Evolutionary conservation across 2,888 invertebrate species (phyloP).

Genomic region (Lasioglossum zephyrum): DNA sequence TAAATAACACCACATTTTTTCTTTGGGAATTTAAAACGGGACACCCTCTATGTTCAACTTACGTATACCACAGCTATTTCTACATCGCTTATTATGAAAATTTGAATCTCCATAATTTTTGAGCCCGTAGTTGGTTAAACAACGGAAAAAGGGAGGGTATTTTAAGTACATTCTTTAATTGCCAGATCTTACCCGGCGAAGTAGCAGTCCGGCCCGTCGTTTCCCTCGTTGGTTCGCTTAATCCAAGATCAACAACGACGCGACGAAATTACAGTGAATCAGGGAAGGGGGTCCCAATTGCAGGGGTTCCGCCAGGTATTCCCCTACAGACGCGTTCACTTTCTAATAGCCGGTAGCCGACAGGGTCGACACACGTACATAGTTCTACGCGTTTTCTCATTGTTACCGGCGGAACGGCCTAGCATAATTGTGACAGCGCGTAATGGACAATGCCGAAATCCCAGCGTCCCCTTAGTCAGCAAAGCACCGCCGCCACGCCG

Average conservation of each 20-base stretch:
- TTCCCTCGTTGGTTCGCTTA: neutral
- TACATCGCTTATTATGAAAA: neutral
- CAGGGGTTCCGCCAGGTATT: constrained; percentile 6
- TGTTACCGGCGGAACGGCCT: constrained; percentile 43
- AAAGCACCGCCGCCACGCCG: neutral
- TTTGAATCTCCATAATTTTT: neutral
- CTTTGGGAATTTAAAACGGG: too few species aligned
- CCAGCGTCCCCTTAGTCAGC: constrained; percentile 47
- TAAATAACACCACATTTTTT: neutral
- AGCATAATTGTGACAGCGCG: constrained; percentile 74
- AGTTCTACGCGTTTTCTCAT: constrained; percentile 53
- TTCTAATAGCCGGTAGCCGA: constrained; percentile 33
- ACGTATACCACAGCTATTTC: neutral
- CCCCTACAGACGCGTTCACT: constrained; percentile 19
- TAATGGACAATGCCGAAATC: constrained; percentile 75
- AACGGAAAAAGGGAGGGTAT: neutral
- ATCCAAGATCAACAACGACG: constrained; percentile 15
- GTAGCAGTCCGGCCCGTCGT: neutral
- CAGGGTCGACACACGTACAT: neutral
- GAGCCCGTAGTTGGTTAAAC: neutral
- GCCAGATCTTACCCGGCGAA: neutral
- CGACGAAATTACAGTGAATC: constrained; percentile 4
- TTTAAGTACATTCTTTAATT: neutral
- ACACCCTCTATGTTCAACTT: neutral
- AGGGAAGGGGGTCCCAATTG: neutral